Evolutionary conservation across 1,140 invertebrate species (phyloP).

Genomic region (Kradibia gibbosae): DNA sequence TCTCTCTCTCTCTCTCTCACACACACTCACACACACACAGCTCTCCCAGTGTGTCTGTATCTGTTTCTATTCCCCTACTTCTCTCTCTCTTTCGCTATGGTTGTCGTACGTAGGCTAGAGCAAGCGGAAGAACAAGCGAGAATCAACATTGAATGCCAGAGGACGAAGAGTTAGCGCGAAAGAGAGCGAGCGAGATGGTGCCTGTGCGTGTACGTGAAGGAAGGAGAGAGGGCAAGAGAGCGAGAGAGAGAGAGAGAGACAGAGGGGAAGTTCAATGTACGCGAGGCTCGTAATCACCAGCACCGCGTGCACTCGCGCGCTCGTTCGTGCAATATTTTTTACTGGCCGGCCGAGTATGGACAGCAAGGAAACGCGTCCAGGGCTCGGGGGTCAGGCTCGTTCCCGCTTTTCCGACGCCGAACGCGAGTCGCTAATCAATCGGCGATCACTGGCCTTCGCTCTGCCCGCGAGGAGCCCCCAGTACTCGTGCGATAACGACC

Average conservation of each 20-base stretch:
- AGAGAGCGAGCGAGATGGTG: not conserved
- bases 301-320: constrained; percentile 32
- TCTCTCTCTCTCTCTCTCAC: not conserved
- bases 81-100: not conserved
- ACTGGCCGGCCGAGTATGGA: constrained; percentile 5
- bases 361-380: not conserved
- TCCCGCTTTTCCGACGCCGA: not conserved
- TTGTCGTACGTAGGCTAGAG: not conserved
- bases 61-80: not conserved
- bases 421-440: not conserved
- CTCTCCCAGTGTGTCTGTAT: too few relatives aligned
- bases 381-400: not conserved
- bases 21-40: not conserved
- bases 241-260: not conserved
- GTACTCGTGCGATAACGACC: too few relatives aligned
- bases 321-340: constrained; percentile 27
- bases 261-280: constrained; percentile 31
- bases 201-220: not conserved
- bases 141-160: not conserved
- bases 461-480: not conserved
- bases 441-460: not conserved
- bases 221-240: constrained; percentile 3
- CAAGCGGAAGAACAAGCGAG: not conserved
- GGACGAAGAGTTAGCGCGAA: not conserved
- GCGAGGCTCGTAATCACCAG: constrained; percentile 34